Percentiles rank a stretch among this genome's conserved stretches.
Conservation (phyloP, 2,113 vertebrate species). For the Empidonax alnorum region DNA sequence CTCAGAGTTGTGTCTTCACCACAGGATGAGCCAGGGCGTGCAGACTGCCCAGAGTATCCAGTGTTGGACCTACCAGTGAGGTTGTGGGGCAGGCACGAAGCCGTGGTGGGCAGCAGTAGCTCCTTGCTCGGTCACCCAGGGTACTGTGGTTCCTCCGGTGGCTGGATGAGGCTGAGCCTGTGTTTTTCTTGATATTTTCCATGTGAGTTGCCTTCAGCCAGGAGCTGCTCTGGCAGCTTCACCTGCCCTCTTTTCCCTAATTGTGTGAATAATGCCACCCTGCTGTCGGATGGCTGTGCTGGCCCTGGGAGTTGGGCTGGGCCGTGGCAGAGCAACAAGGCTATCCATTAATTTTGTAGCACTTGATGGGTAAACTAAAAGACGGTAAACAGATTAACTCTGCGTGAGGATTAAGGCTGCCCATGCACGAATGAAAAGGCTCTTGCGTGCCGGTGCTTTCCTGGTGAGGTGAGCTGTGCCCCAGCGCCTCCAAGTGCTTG, state of each 20-base stretch:
- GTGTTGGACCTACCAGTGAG: rapidly evolving
- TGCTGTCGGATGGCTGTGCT: rapidly evolving
- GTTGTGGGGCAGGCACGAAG: rapidly evolving
- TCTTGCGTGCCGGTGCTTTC: rapidly evolving
- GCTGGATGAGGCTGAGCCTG: background rate
- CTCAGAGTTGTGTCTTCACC: background rate
- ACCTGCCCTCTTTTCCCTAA: background rate
- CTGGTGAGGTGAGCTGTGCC: rapidly evolving
- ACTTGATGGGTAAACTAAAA: background rate
- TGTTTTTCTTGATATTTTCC: background rate
- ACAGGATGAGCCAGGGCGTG: background rate
- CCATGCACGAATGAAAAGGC: background rate
- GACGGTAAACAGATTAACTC: background rate
- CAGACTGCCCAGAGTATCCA: background rate
- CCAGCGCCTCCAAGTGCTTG: background rate
- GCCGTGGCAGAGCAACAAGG: background rate
- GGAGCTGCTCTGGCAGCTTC: background rate
- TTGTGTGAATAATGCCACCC: rapidly evolving
- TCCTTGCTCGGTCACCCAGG: rapidly evolving
- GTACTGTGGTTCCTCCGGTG: background rate
- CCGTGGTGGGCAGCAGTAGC: rapidly evolving
- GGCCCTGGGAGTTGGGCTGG: background rate
- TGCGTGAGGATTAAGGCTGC: background rate
- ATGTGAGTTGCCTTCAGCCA: background rate
- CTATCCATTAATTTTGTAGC: background rate